Evolutionary conservation across 2,113 vertebrate species (phyloP), one percentile per base, ranked within the genome.

Genomic region (Electrona antarctica): DNA sequence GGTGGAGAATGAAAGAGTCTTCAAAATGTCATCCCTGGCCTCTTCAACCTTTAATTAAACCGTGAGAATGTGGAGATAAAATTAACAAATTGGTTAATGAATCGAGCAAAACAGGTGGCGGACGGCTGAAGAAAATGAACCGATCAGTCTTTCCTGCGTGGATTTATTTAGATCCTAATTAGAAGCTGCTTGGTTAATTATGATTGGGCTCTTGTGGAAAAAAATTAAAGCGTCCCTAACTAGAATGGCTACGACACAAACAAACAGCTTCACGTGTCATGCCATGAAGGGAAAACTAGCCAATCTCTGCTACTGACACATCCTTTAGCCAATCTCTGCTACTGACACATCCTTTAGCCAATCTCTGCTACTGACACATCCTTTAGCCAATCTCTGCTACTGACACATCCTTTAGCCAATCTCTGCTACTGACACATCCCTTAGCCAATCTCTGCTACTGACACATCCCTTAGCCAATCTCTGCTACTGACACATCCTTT

Each of bases 21-120:
- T 91, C 76, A 82, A 90, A 92, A 88, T 93, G 90, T 93, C 90
- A 91, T 87, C 87, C 85, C 76, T 89, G 90, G 87, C 90, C 87
- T 86, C 85, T 85, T 88, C 85, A 92, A 82, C 85, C 89, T 88
- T 91, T 93, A 91, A 93, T 93, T 91, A 91, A 92, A 91, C 89
- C 87, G 87, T 57, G 78, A 89, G 80, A 92, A 89, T 54, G 41
- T 73, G 80, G 85, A 91, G 91, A 92, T 92, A 89, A 91, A 93
- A 92, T 91, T 87, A 93, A 92, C 90, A 92, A 93, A 93, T 94
- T 91, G 89, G 89, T 81, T 93, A 93, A 93, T 93, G 91, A 92
- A 92, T 92, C 74, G 87, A 89, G 88, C 86, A 86, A 92, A 93
- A 93, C 92, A 93, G 92, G 92, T 93, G 92, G 91, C 90, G 87